Evolutionary conservation across 2,797 vertebrate species (phyloP), one percentile per base, ranked within the genome.

Genomic region (Stomatorhinus walkeri): DNA sequence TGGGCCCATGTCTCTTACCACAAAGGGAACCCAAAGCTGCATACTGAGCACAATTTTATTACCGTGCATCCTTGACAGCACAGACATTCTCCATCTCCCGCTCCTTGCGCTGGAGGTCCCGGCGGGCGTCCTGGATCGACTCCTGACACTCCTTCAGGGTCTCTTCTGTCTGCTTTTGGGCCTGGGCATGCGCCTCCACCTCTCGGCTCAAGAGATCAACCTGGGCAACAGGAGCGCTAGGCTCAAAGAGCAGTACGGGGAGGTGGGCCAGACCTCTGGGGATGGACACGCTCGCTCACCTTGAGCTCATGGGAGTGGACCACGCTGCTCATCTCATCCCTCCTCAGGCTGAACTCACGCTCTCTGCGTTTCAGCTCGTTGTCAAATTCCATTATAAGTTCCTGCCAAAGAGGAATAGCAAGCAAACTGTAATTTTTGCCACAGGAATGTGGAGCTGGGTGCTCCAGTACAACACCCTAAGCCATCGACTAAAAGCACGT

Each of bases 141-240:
- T 91, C 88, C 92, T 96, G 92, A 0, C 92, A 93, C 10, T 88
- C 88, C 90, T 92, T 91, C 14, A 96, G 90, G 14, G 94, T 91
- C 87, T 95, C 93, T 0, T 89, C 16, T 0, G 93, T 91, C 92
- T 95, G 93, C 0, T 88, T 87, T 0, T 92, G 92, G 0, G 92
- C 91, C 72, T 94, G 94, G 40, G 88, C 89, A 54, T 95, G 90
- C 6, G 93, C 91, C 46, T 93, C 93, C 16, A 93, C 89, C 91
- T 97, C 96, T 90, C 95, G 94, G 68, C 89, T 95, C 86, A 96
- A 91, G 22, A 95, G 91, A 61, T 97, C 95, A 8, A 95, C 94
- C 97, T 97, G 92, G 89, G 36, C 86, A 89, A 48, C 19, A 12
- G 46, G n/a, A n/a, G 36, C 19, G 5, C 5, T n/a, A 46, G 76